Base-by-base conservation (phyloP, 2,888 invertebrate species). In the Diadegma fenestrale region DNA sequence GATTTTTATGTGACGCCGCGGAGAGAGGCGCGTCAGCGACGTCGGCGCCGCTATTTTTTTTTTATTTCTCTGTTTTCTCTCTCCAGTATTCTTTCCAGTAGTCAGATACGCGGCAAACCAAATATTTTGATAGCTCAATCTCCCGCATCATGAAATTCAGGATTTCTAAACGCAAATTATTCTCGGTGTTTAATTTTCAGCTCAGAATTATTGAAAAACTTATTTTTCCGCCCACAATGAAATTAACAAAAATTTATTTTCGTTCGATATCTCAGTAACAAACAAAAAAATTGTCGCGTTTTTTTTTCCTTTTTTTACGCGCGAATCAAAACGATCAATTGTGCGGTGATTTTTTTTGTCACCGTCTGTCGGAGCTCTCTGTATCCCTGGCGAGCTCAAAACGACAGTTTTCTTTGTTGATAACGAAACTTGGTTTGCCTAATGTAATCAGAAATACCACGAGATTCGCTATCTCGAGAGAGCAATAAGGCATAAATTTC, bases 21-120 rank as follows among this genome's bases (percentile, higher is more conserved):
- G 72, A 58, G 72, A 58, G 43, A 71, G 45, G 78, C 69, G 68
- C 72, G 48, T 22, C 54, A 51, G 58, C 68, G 51, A 45, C 64
- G 1, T 64, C 54, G 48, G 26, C 22, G 75, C 69, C 78, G 69
- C 63, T 73, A 26, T 26, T 22, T 41, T 66, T 30, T 73, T 72
- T 61, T 19, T 66, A n/a, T 48, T 41, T 48, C 41, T 51, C 69
- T 76, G 51, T 54, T 63, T 14, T 79, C 66, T 58, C 33, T 33
- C 19, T 43, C 41, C 17, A 26, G 26, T 63, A n/a, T 73, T 43
- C 19, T 33, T 14, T 2, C 54, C 33, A n/a, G n/a, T n/a, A n/a
- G n/a, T 61, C 48, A 6, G 63, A 12, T 17, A n/a, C 17, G 48
- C 17, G 45, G n/a, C 26, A 61, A 54, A 26, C 19, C 54, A 33